These are phyloP conservation scores for Dynastes hyllus DNA, from an alignment of 2,888 invertebrate species.

Conservation along the genomic window DNA sequence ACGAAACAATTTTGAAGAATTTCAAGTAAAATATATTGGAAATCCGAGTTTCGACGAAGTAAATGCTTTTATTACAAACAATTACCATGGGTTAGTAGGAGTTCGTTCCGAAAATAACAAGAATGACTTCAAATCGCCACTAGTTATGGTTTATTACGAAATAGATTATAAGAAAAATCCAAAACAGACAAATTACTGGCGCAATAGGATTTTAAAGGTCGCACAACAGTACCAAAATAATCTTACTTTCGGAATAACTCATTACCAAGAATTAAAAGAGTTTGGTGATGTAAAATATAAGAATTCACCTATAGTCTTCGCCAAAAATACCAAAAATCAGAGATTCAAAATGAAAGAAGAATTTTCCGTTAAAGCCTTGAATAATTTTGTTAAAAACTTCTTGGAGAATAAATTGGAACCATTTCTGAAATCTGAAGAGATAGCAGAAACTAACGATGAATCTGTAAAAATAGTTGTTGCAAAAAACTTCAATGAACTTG, in stretches of 20 bases:
- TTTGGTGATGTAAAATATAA: conserved; percentile 88
- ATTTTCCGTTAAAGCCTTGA: conserved; percentile 89
- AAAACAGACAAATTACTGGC: conserved; percentile 98
- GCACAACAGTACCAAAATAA: conserved; percentile 75
- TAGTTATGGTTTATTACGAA: conserved; percentile 89
- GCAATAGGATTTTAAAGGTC: conserved; percentile 82
- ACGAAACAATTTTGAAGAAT: conserved; percentile 91
- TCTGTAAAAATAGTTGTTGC: conserved; percentile 90
- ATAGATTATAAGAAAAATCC: conserved; percentile 95
- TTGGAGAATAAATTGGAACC: conserved; percentile 86
- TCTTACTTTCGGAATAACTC: conserved; percentile 89
- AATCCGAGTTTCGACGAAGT: conserved; percentile 79
- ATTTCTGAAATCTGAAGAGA: conserved; percentile 91
- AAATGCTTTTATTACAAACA: conserved; percentile 84
- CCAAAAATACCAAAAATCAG: conserved; percentile 83
- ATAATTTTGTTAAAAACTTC: conserved; percentile 85
- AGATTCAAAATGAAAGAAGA: conserved; percentile 91
- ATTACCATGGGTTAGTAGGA: conserved; percentile 90
- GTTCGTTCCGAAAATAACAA: conserved; percentile 86
- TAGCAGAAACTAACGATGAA: conserved; percentile 86
- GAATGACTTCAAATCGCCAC: conserved; percentile 87
- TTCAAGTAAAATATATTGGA: conserved; percentile 81
- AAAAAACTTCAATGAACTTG: conserved; percentile 94
- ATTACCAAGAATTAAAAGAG: conserved; percentile 91
- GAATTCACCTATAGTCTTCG: conserved; percentile 90